phyloP scores from a whole-genome alignment of 2,113 vertebrate species.

The Melozone crissalis region DNA sequence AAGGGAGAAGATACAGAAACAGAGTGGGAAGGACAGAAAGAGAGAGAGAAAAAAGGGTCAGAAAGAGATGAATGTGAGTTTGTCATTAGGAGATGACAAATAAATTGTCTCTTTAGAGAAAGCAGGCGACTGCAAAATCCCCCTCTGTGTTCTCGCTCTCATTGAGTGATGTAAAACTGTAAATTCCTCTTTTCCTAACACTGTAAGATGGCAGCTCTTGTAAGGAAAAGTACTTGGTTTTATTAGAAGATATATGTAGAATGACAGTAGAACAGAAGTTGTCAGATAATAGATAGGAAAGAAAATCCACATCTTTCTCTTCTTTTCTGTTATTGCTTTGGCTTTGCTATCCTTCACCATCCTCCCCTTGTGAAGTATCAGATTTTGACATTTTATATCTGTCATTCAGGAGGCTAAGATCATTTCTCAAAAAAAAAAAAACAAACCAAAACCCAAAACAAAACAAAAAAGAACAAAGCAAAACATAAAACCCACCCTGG shows the following conservation, averaged over 20 bases:
- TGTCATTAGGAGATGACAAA: background rate
- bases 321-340: background rate
- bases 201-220: background rate
- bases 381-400: background rate
- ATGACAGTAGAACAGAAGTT: background rate
- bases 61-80: background rate
- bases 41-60: background rate
- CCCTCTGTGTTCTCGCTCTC: background rate
- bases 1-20: background rate
- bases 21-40: background rate
- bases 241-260: background rate
- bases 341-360: background rate
- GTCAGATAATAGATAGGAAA: background rate
- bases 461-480: no score
- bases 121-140: background rate
- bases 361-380: background rate
- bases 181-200: background rate
- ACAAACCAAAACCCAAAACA: fast-evolving
- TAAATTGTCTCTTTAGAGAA: background rate
- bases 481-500: background rate
- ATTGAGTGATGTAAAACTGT: background rate
- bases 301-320: background rate
- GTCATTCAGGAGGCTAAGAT: background rate
- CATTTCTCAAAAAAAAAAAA: background rate
- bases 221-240: background rate